These are phyloP conservation scores for Echinometra lucunter DNA, from an alignment of 53 echinoderm and acorn worm species.

Conservation along the genomic window DNA sequence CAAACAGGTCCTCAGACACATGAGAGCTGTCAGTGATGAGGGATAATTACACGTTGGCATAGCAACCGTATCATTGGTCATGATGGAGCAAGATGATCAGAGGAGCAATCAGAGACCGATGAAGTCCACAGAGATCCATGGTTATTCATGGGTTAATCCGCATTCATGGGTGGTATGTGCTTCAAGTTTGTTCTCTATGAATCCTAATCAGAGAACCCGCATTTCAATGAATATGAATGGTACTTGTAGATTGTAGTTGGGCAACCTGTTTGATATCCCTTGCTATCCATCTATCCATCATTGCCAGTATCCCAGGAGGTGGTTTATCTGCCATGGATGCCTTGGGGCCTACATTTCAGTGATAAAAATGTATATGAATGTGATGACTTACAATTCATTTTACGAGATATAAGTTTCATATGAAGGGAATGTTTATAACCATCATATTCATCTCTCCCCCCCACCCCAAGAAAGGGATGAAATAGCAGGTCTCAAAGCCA, in stretches of 20 bases:
- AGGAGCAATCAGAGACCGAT: not conserved
- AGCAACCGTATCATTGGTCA: not conserved
- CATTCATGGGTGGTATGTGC: slow-evolving; percentile 12
- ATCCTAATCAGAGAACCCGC: not conserved
- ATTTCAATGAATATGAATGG: slow-evolving; percentile 29
- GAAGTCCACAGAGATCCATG: not conserved
- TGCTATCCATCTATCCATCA: not conserved
- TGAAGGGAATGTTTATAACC: not conserved
- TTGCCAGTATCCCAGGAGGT: not conserved
- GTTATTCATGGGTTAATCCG: slow-evolving; percentile 22
- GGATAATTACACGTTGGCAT: not conserved
- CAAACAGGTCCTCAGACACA: not conserved
- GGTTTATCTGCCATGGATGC: not conserved
- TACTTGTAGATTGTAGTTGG: not conserved
- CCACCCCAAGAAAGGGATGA: not conserved
- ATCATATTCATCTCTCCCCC: too few relatives aligned
- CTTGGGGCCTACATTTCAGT: not conserved
- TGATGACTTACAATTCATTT: not conserved
- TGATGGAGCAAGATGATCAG: slow-evolving; percentile 17
- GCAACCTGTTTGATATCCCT: not conserved
- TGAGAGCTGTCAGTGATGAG: not conserved
- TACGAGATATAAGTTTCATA: not conserved
- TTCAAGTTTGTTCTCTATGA: not conserved
- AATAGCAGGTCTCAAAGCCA: not conserved
- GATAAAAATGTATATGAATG: not conserved